Conservation (phyloP, 2,888 invertebrate genomes). For the Nomada fabriciana region DNA sequence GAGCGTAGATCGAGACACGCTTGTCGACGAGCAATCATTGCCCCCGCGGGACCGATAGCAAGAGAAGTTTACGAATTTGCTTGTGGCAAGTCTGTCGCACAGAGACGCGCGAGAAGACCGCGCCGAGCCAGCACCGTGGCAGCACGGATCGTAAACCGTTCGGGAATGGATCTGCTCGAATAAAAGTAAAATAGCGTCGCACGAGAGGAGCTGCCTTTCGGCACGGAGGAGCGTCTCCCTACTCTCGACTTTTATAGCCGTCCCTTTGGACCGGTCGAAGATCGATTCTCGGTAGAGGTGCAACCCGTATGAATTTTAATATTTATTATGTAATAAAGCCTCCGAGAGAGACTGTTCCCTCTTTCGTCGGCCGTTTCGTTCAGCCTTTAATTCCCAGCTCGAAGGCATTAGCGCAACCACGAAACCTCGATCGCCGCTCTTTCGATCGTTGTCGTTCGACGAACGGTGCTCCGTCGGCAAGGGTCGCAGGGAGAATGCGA, state of each 20-base stretch:
- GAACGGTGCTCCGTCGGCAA: too few species aligned
- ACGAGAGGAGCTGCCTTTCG: conserved; percentile 48
- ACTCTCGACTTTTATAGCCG: conserved; percentile 69
- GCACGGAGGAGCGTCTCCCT: conserved; percentile 45
- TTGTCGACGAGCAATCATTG: too few species aligned
- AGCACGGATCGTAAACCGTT: conserved; percentile 56
- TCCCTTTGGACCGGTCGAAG: conserved; percentile 68
- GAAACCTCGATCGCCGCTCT: conserved; percentile 19
- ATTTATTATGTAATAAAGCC: conserved; percentile 73
- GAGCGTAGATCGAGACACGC: too few species aligned
- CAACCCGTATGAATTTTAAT: conserved; percentile 74
- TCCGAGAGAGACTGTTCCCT: conserved; percentile 30
- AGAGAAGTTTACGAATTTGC: neutral
- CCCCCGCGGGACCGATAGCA: too few species aligned
- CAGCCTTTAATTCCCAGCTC: conserved; percentile 38
- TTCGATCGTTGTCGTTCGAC: neutral
- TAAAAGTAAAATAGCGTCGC: conserved; percentile 67
- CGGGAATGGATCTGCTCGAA: conserved; percentile 64
- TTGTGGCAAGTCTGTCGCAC: conserved; percentile 17
- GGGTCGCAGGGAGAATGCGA: neutral
- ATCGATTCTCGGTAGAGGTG: conserved; percentile 73
- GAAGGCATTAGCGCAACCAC: conserved; percentile 22
- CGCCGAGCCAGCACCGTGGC: conserved; percentile 1
- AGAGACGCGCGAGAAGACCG: conserved; percentile 16
- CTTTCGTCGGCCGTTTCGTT: conserved; percentile 34